Evolutionary conservation across 2,113 vertebrate species (phyloP).

Genomic region (Leptocoma aspasia): DNA sequence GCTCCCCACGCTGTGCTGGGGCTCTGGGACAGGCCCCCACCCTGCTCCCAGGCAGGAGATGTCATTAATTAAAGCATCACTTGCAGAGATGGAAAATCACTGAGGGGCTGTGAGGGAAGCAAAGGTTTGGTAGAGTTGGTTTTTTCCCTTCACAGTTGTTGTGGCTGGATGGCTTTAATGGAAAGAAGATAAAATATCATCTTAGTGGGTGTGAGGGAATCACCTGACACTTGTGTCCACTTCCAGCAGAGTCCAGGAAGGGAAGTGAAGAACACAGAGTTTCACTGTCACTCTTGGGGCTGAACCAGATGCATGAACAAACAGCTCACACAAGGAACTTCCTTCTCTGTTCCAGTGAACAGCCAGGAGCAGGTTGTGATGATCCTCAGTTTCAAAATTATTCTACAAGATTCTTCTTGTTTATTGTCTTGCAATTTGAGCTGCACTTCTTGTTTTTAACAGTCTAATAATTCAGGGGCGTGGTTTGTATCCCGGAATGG

Average conservation of each 20-base stretch:
- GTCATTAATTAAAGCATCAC: not conserved
- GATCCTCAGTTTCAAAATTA: not conserved
- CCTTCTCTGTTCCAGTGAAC: not conserved
- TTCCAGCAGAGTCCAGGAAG: not conserved
- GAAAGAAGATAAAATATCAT: not conserved
- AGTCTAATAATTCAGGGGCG: not conserved
- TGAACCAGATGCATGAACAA: not conserved
- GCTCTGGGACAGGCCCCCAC: not conserved
- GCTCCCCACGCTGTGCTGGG: not conserved
- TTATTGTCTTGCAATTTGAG: not conserved
- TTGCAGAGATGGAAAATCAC: conserved; percentile 17
- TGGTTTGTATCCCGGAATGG: not conserved
- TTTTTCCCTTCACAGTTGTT: not conserved
- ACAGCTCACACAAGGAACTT: not conserved
- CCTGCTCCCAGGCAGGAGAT: not conserved
- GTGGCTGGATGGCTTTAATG: not conserved
- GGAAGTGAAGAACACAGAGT: not conserved
- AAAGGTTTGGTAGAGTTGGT: not conserved
- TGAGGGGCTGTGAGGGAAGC: not conserved
- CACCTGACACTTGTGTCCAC: not conserved
- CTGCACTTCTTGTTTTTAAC: not conserved
- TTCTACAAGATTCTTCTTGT: not conserved
- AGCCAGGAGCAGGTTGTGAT: not conserved
- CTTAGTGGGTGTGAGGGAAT: not conserved
- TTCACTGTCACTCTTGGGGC: not conserved